Evolutionary conservation across 2,888 invertebrate species (phyloP).

Genomic region (Ophraella communa): DNA sequence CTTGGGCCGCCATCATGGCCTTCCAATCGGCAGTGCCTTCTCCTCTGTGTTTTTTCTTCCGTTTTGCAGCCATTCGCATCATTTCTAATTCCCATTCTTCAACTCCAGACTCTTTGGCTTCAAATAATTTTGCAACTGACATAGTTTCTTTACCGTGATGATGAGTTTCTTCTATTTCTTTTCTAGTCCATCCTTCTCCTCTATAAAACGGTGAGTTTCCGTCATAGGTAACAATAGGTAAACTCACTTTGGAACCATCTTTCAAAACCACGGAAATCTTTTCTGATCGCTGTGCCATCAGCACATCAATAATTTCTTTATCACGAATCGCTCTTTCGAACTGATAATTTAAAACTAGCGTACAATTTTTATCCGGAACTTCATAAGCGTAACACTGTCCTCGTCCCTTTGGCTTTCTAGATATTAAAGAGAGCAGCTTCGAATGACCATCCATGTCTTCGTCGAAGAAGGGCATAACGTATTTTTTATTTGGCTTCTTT

Average conservation of each 20-base stretch:
- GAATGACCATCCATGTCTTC: conserved; percentile 54
- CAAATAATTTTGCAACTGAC: conserved; percentile 69
- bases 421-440: conserved; percentile 58
- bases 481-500: conserved; percentile 52
- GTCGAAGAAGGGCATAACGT: conserved; percentile 55
- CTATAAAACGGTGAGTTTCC: conserved; percentile 65
- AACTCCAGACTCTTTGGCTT: conserved; percentile 55
- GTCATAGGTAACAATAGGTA: conserved; percentile 62
- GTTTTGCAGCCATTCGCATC: conserved; percentile 54
- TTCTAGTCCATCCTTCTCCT: conserved; percentile 74
- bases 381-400: conserved; percentile 75
- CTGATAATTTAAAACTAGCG: conserved; percentile 74
- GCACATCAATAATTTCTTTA: conserved; percentile 77
- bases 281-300: conserved; percentile 77
- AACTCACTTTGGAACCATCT: conserved; percentile 73
- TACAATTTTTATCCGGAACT: conserved; percentile 74
- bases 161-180: conserved; percentile 62
- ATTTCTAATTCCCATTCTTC: conserved; percentile 57
- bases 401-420: conserved; percentile 63
- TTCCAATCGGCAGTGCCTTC: conserved; percentile 56
- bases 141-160: conserved; percentile 57
- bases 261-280: conserved; percentile 74
- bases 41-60: conserved; percentile 53
- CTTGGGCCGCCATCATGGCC: conserved; percentile 51
- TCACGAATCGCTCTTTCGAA: conserved; percentile 79